These are phyloP conservation scores for Pachyramphus minor DNA, from an alignment of 2,113 vertebrate genomes.

Conservation along the genomic window DNA sequence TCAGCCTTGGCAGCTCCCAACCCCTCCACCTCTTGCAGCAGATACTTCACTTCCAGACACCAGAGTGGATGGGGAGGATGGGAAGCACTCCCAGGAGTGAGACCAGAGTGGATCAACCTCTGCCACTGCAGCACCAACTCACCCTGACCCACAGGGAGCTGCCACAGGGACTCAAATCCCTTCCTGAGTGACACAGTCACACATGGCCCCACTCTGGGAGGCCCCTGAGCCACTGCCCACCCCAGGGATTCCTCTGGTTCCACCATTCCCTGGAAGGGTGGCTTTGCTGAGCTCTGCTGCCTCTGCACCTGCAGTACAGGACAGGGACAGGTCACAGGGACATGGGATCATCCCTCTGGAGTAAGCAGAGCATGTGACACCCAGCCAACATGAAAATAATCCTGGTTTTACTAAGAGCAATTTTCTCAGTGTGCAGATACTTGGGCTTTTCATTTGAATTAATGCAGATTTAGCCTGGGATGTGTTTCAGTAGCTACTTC, in stretches of 20 bases:
- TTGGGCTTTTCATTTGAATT: background rate
- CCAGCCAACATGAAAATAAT: background rate
- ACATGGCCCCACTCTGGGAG: background rate
- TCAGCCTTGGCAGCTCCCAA: background rate
- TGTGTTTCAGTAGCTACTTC: background rate
- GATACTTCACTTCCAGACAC: background rate
- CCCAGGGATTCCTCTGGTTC: background rate
- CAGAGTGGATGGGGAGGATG: background rate
- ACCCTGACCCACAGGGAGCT: too few relatives aligned
- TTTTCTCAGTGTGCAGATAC: background rate
- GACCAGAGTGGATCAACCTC: rapidly evolving
- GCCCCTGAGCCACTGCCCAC: background rate
- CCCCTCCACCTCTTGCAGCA: background rate
- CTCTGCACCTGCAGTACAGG: background rate
- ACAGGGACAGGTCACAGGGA: background rate
- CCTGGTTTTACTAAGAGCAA: background rate
- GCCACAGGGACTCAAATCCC: background rate
- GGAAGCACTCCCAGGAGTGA: background rate
- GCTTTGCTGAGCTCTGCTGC: background rate
- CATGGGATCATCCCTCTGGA: too few relatives aligned
- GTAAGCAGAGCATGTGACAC: background rate
- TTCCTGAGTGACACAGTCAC: background rate
- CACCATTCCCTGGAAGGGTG: rapidly evolving
- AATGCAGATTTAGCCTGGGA: background rate
- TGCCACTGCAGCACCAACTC: background rate